Percentiles rank a stretch among this genome's conserved stretches.
Conservation (phyloP, 2,113 vertebrate species). For the Acrocephalus arundinaceus region DNA sequence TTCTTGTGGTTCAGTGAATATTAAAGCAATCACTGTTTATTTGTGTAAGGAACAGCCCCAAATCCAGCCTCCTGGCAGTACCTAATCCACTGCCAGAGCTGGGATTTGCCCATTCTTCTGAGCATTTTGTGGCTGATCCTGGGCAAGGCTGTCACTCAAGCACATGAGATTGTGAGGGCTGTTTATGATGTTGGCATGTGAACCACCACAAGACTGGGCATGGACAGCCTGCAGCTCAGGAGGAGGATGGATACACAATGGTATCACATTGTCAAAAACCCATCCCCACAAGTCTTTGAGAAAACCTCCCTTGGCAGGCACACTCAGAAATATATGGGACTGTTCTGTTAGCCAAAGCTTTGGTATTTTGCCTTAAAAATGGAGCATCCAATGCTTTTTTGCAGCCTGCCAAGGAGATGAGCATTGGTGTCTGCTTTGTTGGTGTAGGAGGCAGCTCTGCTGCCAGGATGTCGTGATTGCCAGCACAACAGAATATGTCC, state of each 20-base stretch:
- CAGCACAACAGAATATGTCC: not conserved
- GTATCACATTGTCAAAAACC: rapidly evolving
- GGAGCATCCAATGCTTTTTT: not conserved
- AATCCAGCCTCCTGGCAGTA: not conserved
- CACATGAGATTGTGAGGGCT: not conserved
- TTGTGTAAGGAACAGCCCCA: not conserved
- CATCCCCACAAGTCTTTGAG: not conserved
- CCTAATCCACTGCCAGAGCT: not conserved
- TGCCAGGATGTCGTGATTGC: rapidly evolving
- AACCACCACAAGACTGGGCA: not conserved
- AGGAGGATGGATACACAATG: not conserved
- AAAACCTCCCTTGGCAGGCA: not conserved
- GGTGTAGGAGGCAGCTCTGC: not conserved
- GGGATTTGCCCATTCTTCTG: not conserved
- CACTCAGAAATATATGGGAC: not conserved
- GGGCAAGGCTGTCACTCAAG: not conserved
- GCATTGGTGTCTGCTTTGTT: not conserved
- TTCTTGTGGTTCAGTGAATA: not conserved
- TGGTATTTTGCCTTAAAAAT: not conserved
- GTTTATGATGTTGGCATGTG: not conserved
- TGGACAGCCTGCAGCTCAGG: not conserved
- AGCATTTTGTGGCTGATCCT: not conserved
- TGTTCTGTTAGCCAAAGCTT: not conserved
- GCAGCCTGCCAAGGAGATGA: not conserved
- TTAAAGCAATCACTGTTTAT: not conserved